A percentile compares a stretch with the other conserved stretches of the same genome.
phyloP scores from a whole-genome alignment of 2,888 invertebrate genomes.

The Caenorhabditis sinica region DNA sequence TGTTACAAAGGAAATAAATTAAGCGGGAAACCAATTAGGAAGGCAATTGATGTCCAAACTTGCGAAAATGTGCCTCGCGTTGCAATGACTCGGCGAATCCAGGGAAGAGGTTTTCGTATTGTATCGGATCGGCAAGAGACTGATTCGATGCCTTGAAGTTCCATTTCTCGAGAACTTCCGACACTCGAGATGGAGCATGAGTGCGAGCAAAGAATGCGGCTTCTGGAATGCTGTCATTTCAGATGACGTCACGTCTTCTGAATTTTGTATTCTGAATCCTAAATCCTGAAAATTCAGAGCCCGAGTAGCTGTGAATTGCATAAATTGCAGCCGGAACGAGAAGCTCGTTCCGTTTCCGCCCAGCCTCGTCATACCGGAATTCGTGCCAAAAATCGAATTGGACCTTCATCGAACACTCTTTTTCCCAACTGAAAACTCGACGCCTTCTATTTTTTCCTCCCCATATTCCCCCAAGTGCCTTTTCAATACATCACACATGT shows the following conservation, averaged over 20 bases:
- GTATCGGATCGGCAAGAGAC: constrained; percentile 94
- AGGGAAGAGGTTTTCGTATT: constrained; percentile 97
- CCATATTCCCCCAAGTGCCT: constrained; percentile 33
- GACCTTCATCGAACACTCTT: constrained; percentile 34
- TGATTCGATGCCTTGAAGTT: constrained; percentile 87
- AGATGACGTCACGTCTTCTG: constrained; percentile 15
- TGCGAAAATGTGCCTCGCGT: constrained; percentile 75
- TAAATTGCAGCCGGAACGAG: constrained; percentile 23
- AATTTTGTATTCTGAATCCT: not conserved
- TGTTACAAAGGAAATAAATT: no score
- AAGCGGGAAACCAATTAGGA: no score
- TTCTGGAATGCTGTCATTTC: constrained; percentile 90
- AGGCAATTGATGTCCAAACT: no score
- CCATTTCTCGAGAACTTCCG: constrained; percentile 91
- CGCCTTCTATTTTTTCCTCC: constrained; percentile 39
- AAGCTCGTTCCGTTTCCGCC: constrained; percentile 39
- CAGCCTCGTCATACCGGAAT: constrained; percentile 34
- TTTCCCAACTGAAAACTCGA: constrained; percentile 55
- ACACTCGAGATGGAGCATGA: constrained; percentile 93
- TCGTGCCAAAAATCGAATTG: constrained; percentile 39
- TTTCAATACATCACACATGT: constrained; percentile 35
- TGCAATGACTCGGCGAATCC: constrained; percentile 87
- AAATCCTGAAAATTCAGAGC: constrained; percentile 43
- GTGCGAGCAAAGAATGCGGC: constrained; percentile 98
- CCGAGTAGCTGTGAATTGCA: constrained; percentile 55